A percentile compares a stretch with the other conserved stretches of the same genome.
Evolutionary conservation across 2,797 vertebrate genomes (phyloP).

Genomic region (Parauchenoglanis ngamensis): DNA sequence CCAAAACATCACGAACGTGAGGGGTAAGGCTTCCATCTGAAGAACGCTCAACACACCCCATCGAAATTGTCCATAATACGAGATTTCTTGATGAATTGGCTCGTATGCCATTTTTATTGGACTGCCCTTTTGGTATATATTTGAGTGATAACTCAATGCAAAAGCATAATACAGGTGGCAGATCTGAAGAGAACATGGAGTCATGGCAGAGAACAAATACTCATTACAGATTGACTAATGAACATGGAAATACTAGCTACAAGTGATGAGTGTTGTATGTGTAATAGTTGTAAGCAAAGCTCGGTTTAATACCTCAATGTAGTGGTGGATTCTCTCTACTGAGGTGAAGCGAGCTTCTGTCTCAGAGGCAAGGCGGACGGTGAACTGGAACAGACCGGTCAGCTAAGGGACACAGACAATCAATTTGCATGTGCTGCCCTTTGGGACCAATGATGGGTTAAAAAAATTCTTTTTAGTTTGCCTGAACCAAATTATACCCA

Average conservation of each 20-base stretch:
- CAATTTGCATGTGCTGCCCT: neutral
- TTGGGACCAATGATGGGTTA: neutral
- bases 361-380: conserved; percentile 88
- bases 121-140: neutral
- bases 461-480: neutral
- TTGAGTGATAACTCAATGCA: neutral
- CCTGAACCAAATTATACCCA: neutral
- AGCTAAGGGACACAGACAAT: conserved; percentile 69
- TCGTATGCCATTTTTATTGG: neutral
- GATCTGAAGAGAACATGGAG: neutral
- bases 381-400: conserved; percentile 93
- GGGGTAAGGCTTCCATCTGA: neutral
- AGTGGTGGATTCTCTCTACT: conserved; percentile 89
- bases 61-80: neutral
- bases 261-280: neutral
- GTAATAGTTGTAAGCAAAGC: neutral
- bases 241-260: no score
- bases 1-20: neutral
- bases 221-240: neutral
- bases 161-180: neutral
- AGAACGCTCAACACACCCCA: neutral
- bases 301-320: conserved; percentile 81
- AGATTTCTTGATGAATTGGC: neutral
- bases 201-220: neutral
- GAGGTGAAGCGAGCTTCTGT: conserved; percentile 94